Conservation (phyloP, 2,797 vertebrate genomes). For the Dendrocincla fuliginosa region DNA sequence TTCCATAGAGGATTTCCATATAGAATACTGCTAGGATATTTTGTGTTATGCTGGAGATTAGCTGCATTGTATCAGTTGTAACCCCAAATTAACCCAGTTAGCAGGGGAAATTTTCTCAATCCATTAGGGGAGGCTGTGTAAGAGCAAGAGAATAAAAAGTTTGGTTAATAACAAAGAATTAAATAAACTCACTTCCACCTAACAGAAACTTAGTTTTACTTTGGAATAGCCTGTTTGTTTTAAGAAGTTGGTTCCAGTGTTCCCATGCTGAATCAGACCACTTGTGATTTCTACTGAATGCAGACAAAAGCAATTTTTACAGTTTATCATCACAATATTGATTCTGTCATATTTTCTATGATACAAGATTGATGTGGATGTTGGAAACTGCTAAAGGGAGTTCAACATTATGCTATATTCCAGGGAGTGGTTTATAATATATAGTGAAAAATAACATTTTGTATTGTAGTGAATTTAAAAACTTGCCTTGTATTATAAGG, state of each 20-base stretch:
- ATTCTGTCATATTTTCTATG: slow-evolving; percentile 55
- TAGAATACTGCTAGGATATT: neutral
- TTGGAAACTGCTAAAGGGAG: slow-evolving; percentile 55
- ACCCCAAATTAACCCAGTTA: neutral
- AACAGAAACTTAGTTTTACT: neutral
- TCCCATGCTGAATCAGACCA: neutral
- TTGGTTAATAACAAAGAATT: neutral
- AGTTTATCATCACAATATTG: slow-evolving; percentile 67
- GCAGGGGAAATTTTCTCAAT: neutral
- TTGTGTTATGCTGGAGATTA: neutral
- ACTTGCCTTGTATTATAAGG: neutral
- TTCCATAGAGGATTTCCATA: neutral
- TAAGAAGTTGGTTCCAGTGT: neutral
- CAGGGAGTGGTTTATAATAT: slow-evolving; percentile 6
- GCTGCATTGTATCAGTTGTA: neutral
- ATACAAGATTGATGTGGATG: slow-evolving; percentile 61
- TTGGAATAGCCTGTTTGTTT: neutral
- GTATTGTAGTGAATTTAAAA: neutral
- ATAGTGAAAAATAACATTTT: slow-evolving; percentile 23
- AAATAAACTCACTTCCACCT: neutral
- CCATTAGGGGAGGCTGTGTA: neutral
- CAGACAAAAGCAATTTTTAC: slow-evolving; percentile 55
- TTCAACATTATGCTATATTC: slow-evolving; percentile 47
- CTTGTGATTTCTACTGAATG: slow-evolving; percentile 30
- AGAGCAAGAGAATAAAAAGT: neutral